A percentile compares a stretch with the other conserved stretches of the same genome.
phyloP scores from a whole-genome alignment of 92 coral and sea anemone species.

The Porites divaricata region DNA sequence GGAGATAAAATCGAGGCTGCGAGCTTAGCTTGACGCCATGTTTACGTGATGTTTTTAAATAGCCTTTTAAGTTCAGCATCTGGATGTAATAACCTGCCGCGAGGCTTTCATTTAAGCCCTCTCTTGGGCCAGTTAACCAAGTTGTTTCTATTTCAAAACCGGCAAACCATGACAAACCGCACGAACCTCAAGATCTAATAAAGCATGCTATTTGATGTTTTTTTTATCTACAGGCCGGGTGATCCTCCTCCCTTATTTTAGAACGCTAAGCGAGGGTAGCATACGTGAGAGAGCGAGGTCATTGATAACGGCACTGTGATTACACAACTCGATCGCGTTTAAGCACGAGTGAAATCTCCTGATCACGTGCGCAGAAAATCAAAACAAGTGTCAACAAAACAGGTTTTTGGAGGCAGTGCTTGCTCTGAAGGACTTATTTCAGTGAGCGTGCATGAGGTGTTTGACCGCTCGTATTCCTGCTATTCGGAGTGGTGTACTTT shows the following conservation, averaged over 20 bases:
- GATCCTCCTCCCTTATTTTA: not conserved
- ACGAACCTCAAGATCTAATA: no score
- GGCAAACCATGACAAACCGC: no score
- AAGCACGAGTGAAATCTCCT: not conserved
- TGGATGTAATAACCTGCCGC: not conserved
- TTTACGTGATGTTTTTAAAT: not conserved
- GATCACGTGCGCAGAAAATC: constrained; percentile 25
- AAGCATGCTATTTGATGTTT: no score
- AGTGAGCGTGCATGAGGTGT: not conserved
- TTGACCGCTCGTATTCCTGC: not conserved
- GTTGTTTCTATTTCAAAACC: no score
- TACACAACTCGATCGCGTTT: constrained; percentile 9
- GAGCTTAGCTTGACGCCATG: not conserved
- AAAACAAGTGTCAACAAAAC: not conserved
- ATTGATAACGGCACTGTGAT: not conserved
- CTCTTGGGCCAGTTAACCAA: no score
- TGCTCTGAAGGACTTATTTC: not conserved
- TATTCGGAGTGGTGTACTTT: not conserved
- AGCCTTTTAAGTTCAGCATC: not conserved
- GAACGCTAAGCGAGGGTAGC: not conserved
- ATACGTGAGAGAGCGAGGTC: not conserved
- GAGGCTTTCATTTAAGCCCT: not conserved
- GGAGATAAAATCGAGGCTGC: not conserved
- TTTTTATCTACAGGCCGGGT: no score
- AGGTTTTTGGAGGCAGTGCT: not conserved